Evolutionary conservation across 2,113 vertebrate species (phyloP).

Genomic region (Epinephelus moara): DNA sequence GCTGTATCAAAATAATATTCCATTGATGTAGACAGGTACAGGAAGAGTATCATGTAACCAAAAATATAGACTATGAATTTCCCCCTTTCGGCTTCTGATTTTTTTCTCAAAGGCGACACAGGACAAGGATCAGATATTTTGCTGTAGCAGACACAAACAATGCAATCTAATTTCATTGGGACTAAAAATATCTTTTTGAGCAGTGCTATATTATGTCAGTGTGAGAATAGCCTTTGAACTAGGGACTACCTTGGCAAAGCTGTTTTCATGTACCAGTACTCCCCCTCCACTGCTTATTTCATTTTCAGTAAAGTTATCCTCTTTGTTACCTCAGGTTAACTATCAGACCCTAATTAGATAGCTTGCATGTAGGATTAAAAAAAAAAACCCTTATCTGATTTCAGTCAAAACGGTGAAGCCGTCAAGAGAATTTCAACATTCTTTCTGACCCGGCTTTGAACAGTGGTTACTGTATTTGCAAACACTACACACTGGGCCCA

Average conservation of each 20-base stretch:
- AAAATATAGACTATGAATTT: no score
- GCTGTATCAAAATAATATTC: no score
- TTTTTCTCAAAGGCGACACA: not conserved
- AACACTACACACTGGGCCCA: slow-evolving; percentile 29
- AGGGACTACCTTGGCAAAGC: not conserved
- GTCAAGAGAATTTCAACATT: not conserved
- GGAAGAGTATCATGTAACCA: no score
- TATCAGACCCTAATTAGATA: slow-evolving; percentile 32
- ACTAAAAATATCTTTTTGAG: not conserved
- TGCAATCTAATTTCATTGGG: not conserved
- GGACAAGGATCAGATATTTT: not conserved
- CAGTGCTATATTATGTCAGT: not conserved
- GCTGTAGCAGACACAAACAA: not conserved
- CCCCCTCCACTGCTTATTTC: not conserved
- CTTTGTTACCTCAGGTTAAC: slow-evolving; percentile 3
- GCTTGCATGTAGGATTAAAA: not conserved
- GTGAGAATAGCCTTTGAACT: slow-evolving; percentile 10
- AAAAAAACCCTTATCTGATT: slow-evolving; percentile 17
- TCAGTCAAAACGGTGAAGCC: not conserved
- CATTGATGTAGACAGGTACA: no score
- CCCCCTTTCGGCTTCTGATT: not conserved
- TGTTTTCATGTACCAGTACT: not conserved
- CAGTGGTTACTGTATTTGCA: slow-evolving; percentile 49
- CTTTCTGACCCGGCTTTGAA: slow-evolving; percentile 50
- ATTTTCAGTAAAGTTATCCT: slow-evolving; percentile 6